A percentile compares a stretch with the other conserved stretches of the same genome.
Evolutionary conservation across 2,888 invertebrate genomes (phyloP).

Genomic region (Tenthredo notha): DNA sequence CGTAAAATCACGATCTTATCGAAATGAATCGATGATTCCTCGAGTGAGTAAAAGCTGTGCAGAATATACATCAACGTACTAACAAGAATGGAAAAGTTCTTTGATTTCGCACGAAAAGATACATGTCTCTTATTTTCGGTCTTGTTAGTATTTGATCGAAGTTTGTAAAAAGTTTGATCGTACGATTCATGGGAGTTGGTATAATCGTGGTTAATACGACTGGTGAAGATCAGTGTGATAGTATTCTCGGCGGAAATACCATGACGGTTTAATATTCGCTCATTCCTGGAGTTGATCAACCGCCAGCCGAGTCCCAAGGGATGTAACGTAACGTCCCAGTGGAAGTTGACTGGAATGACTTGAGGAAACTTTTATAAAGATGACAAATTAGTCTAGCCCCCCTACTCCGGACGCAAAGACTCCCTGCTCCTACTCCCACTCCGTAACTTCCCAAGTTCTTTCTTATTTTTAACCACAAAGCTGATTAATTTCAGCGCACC

Average conservation of each 20-base stretch:
- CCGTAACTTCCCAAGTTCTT: conserved; percentile 17
- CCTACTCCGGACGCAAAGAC: neutral
- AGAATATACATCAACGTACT: neutral
- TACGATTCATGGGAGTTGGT: conserved; percentile 20
- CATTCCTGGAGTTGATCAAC: conserved; percentile 42
- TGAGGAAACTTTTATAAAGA: conserved; percentile 49
- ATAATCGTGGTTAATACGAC: neutral
- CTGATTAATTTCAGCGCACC: conserved; percentile 47
- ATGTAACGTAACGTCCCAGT: conserved; percentile 2
- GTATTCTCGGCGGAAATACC: neutral
- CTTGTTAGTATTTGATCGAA: neutral
- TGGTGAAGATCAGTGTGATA: neutral
- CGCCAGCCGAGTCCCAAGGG: conserved; percentile 30
- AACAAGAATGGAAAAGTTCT: neutral
- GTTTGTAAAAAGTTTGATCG: conserved; percentile 1
- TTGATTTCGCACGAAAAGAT: neutral
- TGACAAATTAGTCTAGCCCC: conserved; percentile 45
- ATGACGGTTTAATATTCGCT: conserved; percentile 30
- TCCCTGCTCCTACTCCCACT: neutral
- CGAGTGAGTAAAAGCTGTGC: neutral
- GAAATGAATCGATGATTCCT: conserved; percentile 10
- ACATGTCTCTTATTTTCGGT: neutral
- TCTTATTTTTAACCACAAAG: conserved; percentile 47
- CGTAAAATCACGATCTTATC: conserved; percentile 20
- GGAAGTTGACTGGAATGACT: conserved; percentile 41